A percentile compares a stretch with the other conserved stretches of the same genome.
Conservation (phyloP, 2,888 invertebrate species). For the Drosophila mercatorum region DNA sequence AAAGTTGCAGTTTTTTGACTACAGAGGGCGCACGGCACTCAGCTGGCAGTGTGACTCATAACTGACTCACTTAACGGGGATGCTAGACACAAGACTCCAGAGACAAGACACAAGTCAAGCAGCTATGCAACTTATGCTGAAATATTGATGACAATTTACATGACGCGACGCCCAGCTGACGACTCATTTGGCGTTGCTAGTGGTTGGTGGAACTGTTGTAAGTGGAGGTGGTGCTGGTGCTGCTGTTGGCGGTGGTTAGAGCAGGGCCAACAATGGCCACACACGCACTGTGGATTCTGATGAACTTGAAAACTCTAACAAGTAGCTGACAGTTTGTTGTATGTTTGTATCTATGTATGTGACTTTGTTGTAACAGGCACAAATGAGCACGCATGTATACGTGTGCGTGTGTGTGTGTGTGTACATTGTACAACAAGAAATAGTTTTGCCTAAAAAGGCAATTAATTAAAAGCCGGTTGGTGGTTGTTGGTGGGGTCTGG, state of each 20-base stretch:
- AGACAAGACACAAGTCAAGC: slow-evolving; percentile 12
- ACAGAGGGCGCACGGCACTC: slow-evolving; percentile 33
- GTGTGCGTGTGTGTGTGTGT: slow-evolving; percentile 6
- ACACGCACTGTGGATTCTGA: slow-evolving; percentile 66
- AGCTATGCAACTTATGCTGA: slow-evolving; percentile 55
- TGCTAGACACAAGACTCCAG: slow-evolving; percentile 29
- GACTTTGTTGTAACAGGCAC: slow-evolving; percentile 36
- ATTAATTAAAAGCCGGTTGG: slow-evolving; percentile 81
- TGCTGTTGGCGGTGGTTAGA: neutral
- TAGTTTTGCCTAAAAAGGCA: slow-evolving; percentile 82
- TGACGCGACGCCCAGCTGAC: slow-evolving; percentile 38
- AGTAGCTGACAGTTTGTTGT: slow-evolving; percentile 39
- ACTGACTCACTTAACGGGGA: slow-evolving; percentile 48
- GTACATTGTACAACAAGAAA: slow-evolving; percentile 58
- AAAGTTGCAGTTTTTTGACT: slow-evolving; percentile 19
- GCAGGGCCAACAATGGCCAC: slow-evolving; percentile 54
- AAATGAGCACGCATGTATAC: slow-evolving; percentile 38
- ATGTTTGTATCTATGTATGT: slow-evolving; percentile 4
- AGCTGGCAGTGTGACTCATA: slow-evolving; percentile 34
- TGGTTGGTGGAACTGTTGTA: neutral
- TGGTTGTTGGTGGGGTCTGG: slow-evolving; percentile 34
- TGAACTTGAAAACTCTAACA: slow-evolving; percentile 70
- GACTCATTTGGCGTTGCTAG: slow-evolving; percentile 2
- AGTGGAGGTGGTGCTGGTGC: neutral
- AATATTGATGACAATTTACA: slow-evolving; percentile 69